Base-by-base conservation (phyloP, 1,140 invertebrate genomes). In the Bombyx mori region DNA sequence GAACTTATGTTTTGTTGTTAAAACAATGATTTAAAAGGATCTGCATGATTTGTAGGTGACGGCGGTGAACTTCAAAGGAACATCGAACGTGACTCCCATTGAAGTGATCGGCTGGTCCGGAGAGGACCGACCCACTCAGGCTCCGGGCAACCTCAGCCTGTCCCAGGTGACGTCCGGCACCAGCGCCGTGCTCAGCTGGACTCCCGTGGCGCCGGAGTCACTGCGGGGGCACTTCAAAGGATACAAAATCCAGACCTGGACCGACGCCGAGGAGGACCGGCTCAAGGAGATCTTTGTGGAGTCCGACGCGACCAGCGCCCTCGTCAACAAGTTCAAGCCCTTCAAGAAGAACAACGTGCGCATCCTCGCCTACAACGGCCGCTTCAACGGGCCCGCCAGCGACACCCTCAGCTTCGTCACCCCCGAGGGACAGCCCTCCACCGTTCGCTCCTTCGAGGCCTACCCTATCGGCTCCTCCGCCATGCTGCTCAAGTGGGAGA, bases 211-310 rank as follows among this genome's bases (percentile, higher is more conserved):
- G 1, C 77, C 90, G 0, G 92, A 95, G 51, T 93, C 93, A 1
- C 91, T 98, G 0, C 88, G 92, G 26, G 97, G 97, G n/a, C 94
- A 98, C 80, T 97, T 99, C 79, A 94, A 93, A 71, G 97, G 97
- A 8, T 99, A 99, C 81, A 98, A 98, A 85, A 96, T 99, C 56
- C 94, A 97, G 85, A 97, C 95, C 1, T 98, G 97, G 97, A 96
- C 93, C 5, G 94, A 96, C n/a, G 94, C 94, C 50, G 92, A 93
- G 44, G 92, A 93, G 71, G 91, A 94, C 58, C 91, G 90, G 8
- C 86, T 93, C 51, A 90, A 94, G 54, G 95, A 97, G 82, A 94
- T 96, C 51, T 90, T 94, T 51, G 90, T 96, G n/a, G 92, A 92
- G 70, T 91, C 91, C 1, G 92, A 94, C 69, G 91, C 90, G 0